Evolutionary conservation across 2,113 vertebrate genomes (phyloP).

Genomic region (Zosterops lateralis): DNA sequence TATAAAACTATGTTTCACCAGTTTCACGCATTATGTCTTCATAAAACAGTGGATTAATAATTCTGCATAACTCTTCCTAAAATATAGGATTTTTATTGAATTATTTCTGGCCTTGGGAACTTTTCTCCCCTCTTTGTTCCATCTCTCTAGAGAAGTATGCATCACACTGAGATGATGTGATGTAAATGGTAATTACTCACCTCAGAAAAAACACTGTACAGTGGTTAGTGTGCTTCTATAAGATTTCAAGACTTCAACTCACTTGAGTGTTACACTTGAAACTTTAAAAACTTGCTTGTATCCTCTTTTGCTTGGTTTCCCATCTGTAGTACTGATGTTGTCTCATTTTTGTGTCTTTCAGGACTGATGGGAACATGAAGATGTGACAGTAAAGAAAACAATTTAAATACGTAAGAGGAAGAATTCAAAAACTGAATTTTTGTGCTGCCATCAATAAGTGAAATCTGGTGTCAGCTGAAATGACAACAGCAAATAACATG

Average conservation of each 20-base stretch:
- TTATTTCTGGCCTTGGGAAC: background rate
- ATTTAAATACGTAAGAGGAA: background rate
- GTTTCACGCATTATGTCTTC: background rate
- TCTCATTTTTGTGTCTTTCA: background rate
- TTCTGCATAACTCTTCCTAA: background rate
- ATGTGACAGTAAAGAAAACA: background rate
- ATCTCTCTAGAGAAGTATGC: background rate
- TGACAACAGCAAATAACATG: background rate
- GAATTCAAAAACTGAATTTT: background rate
- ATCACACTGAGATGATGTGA: background rate
- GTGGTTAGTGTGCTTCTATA: background rate
- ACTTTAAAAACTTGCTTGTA: background rate
- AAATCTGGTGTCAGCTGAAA: background rate
- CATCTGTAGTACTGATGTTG: background rate
- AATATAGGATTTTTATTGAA: background rate
- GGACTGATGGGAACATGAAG: background rate
- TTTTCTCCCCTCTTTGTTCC: accelerated
- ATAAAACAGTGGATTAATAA: background rate
- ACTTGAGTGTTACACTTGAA: background rate
- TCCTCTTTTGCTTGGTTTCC: background rate
- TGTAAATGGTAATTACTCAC: background rate
- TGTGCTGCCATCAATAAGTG: background rate
- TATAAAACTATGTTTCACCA: background rate
- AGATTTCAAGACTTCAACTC: background rate
- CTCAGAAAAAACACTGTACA: background rate